Evolutionary conservation across 2,888 invertebrate genomes (phyloP), one percentile per base, ranked within the genome.

Genomic region (Mimas tiliae): DNA sequence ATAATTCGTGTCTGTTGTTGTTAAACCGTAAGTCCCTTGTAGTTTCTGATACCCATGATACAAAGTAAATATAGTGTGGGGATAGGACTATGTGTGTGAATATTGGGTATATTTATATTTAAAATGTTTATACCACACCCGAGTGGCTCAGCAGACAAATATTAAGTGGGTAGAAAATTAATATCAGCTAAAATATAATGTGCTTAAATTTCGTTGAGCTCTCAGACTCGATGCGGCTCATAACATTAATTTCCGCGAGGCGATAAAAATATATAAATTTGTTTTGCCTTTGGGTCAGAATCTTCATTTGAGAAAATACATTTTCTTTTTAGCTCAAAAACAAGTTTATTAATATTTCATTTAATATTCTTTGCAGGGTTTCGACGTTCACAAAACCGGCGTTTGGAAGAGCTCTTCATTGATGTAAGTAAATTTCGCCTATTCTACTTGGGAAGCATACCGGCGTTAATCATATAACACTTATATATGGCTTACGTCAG

Each of bases 201-300:
- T 65, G 27, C 38, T 52, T 55, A 62, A 64, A 52, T 53, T 47
- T 52, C 62, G 65, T 65, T 63, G 67, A 65, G 66, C 67, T 45
- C 66, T 63, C 63, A 47, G 47, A 45, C 65, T 74, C 72, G 71
- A 68, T 70, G 70, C 68, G 77, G 74, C 70, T 74, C 76, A 75
- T 74, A 78, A 82, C 77, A 83, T 80, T 78, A 80, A 81, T 83
- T 81, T 80, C 73, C 78, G 73, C 69, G 69, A 71, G 68, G 67
- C 66, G 68, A 65, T 67, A 69, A 72, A 74, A 74, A 68, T 71
- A 63, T 66, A 70, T 71, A 68, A 69, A 66, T 72, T 65, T 72
- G 68, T 71, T 69, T 55, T 65, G 63, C 70, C 67, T 66, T 55
- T 65, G 70, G 75, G 63, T 70, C 67, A 69, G 68, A 73, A 74